Percentiles rank a stretch among this genome's conserved stretches.
Conservation (phyloP, 1,140 invertebrate species). For the Drosophila bocki region DNA sequence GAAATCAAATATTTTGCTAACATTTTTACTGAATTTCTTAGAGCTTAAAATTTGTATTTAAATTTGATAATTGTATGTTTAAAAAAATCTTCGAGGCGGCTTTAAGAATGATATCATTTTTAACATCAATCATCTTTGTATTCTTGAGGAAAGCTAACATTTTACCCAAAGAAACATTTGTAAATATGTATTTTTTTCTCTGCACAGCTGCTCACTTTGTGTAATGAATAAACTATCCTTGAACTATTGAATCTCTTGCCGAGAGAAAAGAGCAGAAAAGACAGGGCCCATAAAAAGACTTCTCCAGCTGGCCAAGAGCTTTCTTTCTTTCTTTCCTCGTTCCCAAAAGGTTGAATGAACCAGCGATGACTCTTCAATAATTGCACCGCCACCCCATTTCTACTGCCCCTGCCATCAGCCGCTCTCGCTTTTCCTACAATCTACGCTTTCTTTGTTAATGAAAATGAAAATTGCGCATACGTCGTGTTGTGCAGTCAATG, state of each 20-base stretch:
- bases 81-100: no score
- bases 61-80: no score
- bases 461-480: slow-evolving; percentile 80
- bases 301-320: slow-evolving; percentile 30
- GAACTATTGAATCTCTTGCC: slow-evolving; percentile 30
- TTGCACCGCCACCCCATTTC: slow-evolving; percentile 40
- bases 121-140: neutral
- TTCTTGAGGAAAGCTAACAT: neutral
- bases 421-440: slow-evolving; percentile 7
- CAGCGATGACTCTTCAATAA: slow-evolving; percentile 71
- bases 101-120: no score
- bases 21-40: no score
- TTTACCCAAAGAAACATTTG: neutral
- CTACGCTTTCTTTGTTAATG: slow-evolving; percentile 56
- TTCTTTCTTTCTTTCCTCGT: slow-evolving; percentile 17
- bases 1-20: no score
- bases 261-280: neutral
- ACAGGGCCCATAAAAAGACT: slow-evolving; percentile 23
- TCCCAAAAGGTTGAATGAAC: slow-evolving; percentile 56
- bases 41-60: no score
- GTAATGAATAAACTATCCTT: slow-evolving; percentile 45
- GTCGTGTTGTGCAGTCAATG: slow-evolving; percentile 56
- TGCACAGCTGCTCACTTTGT: slow-evolving; percentile 29
- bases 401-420: neutral
- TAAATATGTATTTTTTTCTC: neutral